Evolutionary conservation across 92 coral and sea anemone species (phyloP), one percentile per base, ranked within the genome.

Genomic region (Paragorgia papillata): DNA sequence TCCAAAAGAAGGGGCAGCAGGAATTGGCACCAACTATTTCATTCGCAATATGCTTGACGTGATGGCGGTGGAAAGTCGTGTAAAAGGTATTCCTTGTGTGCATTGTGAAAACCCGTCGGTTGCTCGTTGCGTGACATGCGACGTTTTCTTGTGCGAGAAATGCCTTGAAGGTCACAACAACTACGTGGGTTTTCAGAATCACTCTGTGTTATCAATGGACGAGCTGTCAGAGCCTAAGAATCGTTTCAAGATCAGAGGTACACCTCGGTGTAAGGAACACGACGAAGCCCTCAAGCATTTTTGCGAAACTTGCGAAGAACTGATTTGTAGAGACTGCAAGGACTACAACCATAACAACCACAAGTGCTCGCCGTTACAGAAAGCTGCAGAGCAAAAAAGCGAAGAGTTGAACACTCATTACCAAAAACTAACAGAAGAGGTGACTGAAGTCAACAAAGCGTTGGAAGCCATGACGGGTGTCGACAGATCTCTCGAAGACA

Each of bases 1-100:
- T 34, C 46, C 70, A 12, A 49, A 21, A 28, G 21, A 64, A 64
- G 25, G 41, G 4, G 70, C 35, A n/a, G 51, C 24, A 25, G 70
- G 41, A 25, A 64, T 39, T 33, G 18, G 19, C 7, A 12, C 19
- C 18, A 61, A 31, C 34, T 39, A 61, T 61, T 61, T 61, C 37
- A 61, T 61, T 29, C 34, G 67, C 17, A 61, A 61, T 40, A 61
- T 61, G 40, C 39, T 61, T 4, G 32, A 61, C 30, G 67, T 39
- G 18, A 61, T 39, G n/a, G 67, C 67, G 66, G 35, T 30, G 7
- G 39, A 60, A 29, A 33, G 29, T 27, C 31, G 29, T 13, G 66
- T 39, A 8, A 60, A 60, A 27, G 66, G 39, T 21, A 27, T 39
- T 30, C 18, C 66, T 2, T 60, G 66, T 60, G 18, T 9, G 2